These are phyloP conservation scores for Holotrichia oblita DNA, from an alignment of 1,140 invertebrate species.

Conservation along the genomic window DNA sequence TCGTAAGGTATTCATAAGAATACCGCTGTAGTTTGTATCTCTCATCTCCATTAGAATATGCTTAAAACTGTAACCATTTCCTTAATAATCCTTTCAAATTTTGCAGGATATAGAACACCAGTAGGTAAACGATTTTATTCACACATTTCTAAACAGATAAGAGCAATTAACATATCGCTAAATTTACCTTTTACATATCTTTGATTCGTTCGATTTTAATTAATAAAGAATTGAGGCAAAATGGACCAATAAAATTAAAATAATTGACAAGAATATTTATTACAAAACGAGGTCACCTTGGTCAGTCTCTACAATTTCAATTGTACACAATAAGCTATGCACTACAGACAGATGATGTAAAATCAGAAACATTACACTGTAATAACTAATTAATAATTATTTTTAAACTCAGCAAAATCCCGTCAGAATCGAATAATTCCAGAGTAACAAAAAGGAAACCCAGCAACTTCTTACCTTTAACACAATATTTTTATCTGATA, in stretches of 20 bases:
- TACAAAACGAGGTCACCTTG: conserved; percentile 13
- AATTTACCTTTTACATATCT: conserved; percentile 5
- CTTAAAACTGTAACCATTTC: neutral
- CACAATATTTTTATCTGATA: conserved; percentile 13
- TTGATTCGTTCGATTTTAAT: neutral
- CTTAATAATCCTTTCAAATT: neutral
- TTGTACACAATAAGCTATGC: too few relatives aligned
- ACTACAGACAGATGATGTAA: neutral
- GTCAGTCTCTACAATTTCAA: neutral
- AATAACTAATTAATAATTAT: neutral
- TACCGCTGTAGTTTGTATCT: conserved; percentile 22
- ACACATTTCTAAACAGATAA: conserved; percentile 24
- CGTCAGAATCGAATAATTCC: neutral
- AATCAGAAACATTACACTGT: neutral
- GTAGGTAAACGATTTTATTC: neutral
- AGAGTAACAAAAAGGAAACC: neutral
- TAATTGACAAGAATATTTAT: conserved; percentile 5
- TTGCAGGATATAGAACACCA: too few relatives aligned
- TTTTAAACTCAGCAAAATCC: neutral
- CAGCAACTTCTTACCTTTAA: neutral
- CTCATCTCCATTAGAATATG: neutral
- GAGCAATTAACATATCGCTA: neutral
- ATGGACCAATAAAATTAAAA: neutral
- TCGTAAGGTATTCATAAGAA: conserved; percentile 33
- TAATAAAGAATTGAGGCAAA: neutral